Percentiles rank a stretch among this genome's conserved stretches.
phyloP scores from a whole-genome alignment of 2,888 invertebrate species.

The Pimpla rufipes region DNA sequence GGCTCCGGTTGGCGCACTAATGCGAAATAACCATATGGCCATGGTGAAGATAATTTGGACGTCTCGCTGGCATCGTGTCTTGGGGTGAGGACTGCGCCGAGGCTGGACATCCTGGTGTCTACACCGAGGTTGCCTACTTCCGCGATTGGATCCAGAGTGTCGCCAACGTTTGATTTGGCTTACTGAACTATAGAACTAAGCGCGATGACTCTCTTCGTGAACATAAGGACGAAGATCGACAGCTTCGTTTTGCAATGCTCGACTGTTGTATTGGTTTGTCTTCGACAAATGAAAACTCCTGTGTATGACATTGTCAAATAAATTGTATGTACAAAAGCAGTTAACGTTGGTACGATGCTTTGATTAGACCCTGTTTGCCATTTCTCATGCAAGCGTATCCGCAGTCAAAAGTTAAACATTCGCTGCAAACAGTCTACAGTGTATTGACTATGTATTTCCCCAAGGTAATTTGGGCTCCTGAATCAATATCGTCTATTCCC shows the following conservation, averaged over 20 bases:
- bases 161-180: neutral
- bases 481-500: too few relatives aligned
- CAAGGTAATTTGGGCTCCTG: too few relatives aligned
- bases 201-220: neutral
- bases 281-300: neutral
- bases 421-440: neutral
- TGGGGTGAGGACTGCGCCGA: constrained; percentile 87
- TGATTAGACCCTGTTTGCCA: neutral
- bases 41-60: too few relatives aligned
- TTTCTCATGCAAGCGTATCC: neutral
- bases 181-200: neutral
- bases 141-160: constrained; percentile 79
- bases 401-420: neutral
- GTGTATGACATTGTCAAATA: constrained; percentile 1
- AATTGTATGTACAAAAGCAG: neutral
- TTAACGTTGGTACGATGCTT: neutral
- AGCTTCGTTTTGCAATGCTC: neutral
- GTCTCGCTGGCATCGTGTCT: constrained; percentile 76
- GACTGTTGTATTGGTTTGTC: neutral
- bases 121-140: constrained; percentile 86
- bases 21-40: too few relatives aligned
- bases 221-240: neutral
- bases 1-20: too few relatives aligned
- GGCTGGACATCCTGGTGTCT: constrained; percentile 83
- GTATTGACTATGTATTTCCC: too few relatives aligned